Evolutionary conservation across 1,140 invertebrate genomes (phyloP), one percentile per base, ranked within the genome.

Genomic region (Coelopa frigida): DNA sequence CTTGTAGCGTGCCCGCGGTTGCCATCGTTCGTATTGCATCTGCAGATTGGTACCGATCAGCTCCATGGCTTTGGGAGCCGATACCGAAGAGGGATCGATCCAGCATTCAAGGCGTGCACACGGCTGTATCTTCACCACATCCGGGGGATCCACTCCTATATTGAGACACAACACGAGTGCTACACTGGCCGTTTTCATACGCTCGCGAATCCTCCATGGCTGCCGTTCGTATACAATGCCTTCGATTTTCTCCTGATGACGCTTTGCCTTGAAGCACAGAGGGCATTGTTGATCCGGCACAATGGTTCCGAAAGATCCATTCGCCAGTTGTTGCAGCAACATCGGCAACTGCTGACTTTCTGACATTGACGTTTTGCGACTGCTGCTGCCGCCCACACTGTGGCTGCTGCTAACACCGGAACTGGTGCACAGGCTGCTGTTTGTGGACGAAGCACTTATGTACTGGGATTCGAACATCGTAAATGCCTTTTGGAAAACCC

Each of bases 141-240:
- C 96, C 7, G 96, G 96, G 24, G 97, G 96, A 73, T 99, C 97
- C 5, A 99, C 95, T 20, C 95, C 96, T 41, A 99, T 89, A 76
- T 99, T 99, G 7, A 99, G 77, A 73, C 96, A 99, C 5, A 99
- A 68, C 7, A 99, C 95, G 38, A 99, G 73, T 3, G 94, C 96
- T 31, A 99, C 97, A 73, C 94, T 98, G n/a, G 98, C 94, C 6
- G 97, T 99, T 75, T 96, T 96, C 87, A 96, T 95, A 84, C 66
- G 62, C 46, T 69, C 66, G 4, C 53, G 45, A 11, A 66, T 69
- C 21, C 66, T 60, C 66, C 66, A 69, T 0, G 38, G 14, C 14
- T 55, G 54, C 0, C 52, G 51, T 32, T 56, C 51, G 26, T 53
- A 64, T 5, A 21, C 17, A 18, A 63, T 39, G 0, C 45, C 49